Evolutionary conservation across 2,888 invertebrate species (phyloP).

Genomic region (Pedicia rivosa): DNA sequence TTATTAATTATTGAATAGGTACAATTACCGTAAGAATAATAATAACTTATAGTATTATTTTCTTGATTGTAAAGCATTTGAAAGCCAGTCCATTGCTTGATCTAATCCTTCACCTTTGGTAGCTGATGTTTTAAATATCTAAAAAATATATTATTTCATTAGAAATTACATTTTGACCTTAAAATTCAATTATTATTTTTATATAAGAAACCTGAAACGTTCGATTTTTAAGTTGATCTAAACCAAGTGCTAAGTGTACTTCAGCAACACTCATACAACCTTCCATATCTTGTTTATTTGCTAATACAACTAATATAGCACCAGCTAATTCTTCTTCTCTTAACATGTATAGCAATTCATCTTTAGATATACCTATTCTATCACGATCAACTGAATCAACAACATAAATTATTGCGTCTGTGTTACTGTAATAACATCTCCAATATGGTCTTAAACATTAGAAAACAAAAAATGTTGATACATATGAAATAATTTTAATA

Average conservation of each 20-base stretch:
- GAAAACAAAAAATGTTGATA: background rate
- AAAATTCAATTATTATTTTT: background rate
- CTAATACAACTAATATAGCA: constrained; percentile 89
- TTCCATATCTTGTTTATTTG: constrained; percentile 98
- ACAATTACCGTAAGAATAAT: no score
- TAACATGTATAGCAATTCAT: constrained; percentile 93
- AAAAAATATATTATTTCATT: constrained; percentile 9
- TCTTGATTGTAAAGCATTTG: constrained; percentile 74
- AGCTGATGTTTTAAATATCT: constrained; percentile 96
- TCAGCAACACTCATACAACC: constrained; percentile 95
- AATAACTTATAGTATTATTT: no score
- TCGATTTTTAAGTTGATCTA: constrained; percentile 87
- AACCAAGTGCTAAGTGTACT: constrained; percentile 88
- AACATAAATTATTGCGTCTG: constrained; percentile 99
- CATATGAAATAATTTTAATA: constrained; percentile 1
- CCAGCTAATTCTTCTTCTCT: constrained; percentile 95
- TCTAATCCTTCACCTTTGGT: constrained; percentile 96
- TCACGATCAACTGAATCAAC: constrained; percentile 98
- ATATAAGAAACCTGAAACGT: constrained; percentile 62
- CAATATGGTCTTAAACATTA: constrained; percentile 74
- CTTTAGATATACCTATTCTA: constrained; percentile 97
- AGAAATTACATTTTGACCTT: background rate
- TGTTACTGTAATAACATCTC: constrained; percentile 99
- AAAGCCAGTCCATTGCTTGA: constrained; percentile 99
- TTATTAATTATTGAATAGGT: no score